These are phyloP conservation scores for Hippoglossus hippoglossus DNA, from an alignment of 2,797 vertebrate species.

Conservation along the genomic window DNA sequence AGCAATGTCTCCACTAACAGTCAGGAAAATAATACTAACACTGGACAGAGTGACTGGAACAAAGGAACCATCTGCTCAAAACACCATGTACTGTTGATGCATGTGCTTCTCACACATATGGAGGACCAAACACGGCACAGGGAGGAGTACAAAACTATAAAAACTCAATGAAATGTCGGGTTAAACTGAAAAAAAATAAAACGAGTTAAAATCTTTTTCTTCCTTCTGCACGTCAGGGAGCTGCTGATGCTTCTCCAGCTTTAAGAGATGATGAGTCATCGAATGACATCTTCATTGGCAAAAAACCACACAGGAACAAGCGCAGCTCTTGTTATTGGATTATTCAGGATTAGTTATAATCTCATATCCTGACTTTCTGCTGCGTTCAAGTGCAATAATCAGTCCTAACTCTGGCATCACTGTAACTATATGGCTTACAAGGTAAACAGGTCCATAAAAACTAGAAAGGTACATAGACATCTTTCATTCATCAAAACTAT, in stretches of 20 bases:
- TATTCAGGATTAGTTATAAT: conserved; percentile 50
- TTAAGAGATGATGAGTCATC: conserved; percentile 48
- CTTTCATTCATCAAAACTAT: conserved; percentile 84
- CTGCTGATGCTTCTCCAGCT: conserved; percentile 37
- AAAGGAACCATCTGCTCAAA: conserved; percentile 44
- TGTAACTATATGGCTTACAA: conserved; percentile 90
- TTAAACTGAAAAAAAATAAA: conserved; percentile 22
- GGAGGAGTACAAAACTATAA: conserved; percentile 67
- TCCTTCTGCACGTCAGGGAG: conserved; percentile 35
- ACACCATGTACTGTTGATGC: conserved; percentile 19
- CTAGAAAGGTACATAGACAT: conserved; percentile 85
- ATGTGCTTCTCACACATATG: conserved; percentile 46
- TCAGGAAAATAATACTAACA: conserved; percentile 59
- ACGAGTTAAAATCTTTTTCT: conserved; percentile 44
- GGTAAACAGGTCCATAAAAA: conserved; percentile 88
- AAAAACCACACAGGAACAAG: conserved; percentile 47
- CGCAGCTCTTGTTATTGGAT: conserved; percentile 57
- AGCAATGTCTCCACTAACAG: conserved; percentile 57
- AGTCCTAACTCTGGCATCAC: conserved; percentile 84
- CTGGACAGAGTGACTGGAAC: conserved; percentile 54
- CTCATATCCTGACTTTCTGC: conserved; percentile 63
- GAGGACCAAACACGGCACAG: conserved; percentile 53
- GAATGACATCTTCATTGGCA: conserved; percentile 77
- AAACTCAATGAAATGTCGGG: conserved; percentile 49
- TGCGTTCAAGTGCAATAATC: conserved; percentile 85